A percentile compares a stretch with the other conserved stretches of the same genome.
Conservation (phyloP, 2,113 vertebrate species). For the Garra rufa region DNA sequence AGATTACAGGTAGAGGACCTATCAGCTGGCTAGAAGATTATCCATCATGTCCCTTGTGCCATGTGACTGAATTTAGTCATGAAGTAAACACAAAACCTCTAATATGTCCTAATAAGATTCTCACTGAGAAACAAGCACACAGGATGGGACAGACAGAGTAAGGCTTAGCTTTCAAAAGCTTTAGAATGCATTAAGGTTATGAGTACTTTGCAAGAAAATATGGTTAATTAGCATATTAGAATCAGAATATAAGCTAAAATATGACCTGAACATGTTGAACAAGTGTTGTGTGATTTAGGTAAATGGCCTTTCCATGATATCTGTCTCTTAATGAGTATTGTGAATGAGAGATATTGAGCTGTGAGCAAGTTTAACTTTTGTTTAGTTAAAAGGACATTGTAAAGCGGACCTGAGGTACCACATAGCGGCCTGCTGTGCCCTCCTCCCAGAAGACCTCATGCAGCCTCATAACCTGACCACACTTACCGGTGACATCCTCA, state of each 20-base stretch:
- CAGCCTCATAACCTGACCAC: conserved; percentile 77
- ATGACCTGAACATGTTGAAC: too few relatives aligned
- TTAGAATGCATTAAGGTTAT: too few relatives aligned
- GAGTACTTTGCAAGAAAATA: neutral
- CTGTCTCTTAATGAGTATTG: too few relatives aligned
- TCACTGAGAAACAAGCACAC: neutral
- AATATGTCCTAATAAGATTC: neutral
- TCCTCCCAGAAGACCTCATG: conserved; percentile 79
- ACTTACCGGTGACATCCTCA: conserved; percentile 81
- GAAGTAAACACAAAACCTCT: neutral
- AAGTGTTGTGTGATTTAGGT: too few relatives aligned
- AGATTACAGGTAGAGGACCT: neutral
- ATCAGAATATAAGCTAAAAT: neutral
- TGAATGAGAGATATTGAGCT: too few relatives aligned
- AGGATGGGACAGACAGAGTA: neutral
- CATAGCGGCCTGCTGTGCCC: conserved; percentile 57
- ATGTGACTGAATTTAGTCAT: neutral
- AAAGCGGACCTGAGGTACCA: too few relatives aligned
- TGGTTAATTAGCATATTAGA: neutral
- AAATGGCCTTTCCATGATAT: too few relatives aligned
- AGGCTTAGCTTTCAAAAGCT: too few relatives aligned
- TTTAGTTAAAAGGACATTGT: too few relatives aligned
- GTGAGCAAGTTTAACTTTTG: too few relatives aligned
- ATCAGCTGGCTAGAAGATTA: neutral
- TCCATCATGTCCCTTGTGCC: neutral